Conservation (phyloP, 2,888 invertebrate species). For the Aethes cnicana region DNA sequence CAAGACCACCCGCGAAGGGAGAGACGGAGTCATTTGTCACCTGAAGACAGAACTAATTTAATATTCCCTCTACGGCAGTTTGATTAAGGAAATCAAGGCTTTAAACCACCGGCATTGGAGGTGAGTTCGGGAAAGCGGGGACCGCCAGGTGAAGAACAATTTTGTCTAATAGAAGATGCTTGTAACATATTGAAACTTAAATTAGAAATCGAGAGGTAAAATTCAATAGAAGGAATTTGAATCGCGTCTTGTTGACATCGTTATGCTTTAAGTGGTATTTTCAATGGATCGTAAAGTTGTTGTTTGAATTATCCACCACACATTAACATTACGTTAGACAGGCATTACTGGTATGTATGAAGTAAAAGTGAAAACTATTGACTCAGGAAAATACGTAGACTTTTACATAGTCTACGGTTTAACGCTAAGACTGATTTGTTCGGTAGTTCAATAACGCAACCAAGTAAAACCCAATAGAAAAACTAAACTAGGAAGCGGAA, state of each 20-base stretch:
- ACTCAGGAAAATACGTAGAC: no score
- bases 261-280: slow-evolving; percentile 2
- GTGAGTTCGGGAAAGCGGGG: neutral
- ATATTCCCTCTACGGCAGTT: slow-evolving; percentile 16
- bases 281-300: neutral
- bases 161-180: slow-evolving; percentile 5
- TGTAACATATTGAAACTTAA: slow-evolving; percentile 19
- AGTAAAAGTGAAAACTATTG: no score
- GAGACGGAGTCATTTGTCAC: slow-evolving; percentile 61
- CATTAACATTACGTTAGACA: neutral
- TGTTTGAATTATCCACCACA: neutral
- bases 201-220: slow-evolving; percentile 30
- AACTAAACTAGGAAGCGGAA: slow-evolving; percentile 16
- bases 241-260: slow-evolving; percentile 2
- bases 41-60: slow-evolving; percentile 35
- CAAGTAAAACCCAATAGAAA: no score
- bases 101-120: slow-evolving; percentile 13
- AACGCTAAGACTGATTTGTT: no score
- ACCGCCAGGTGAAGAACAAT: slow-evolving; percentile 11
- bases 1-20: slow-evolving; percentile 61
- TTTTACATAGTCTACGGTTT: no score
- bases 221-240: slow-evolving; percentile 22
- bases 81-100: slow-evolving; percentile 17
- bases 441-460: no score
- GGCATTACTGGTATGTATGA: no score